phyloP scores from a whole-genome alignment of 2,113 vertebrate genomes.

The Sylvietta virens region DNA sequence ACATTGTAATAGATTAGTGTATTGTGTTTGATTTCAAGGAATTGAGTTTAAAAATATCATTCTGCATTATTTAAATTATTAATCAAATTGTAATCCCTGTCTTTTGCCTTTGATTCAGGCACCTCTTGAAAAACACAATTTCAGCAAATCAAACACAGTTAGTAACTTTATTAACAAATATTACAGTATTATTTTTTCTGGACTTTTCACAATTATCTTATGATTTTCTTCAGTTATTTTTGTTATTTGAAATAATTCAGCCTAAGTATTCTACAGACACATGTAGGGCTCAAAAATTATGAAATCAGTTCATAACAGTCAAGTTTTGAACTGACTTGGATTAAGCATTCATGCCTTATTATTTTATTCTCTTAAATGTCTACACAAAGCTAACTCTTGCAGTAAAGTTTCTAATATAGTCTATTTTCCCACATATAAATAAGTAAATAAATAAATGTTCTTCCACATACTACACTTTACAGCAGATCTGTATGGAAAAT shows the following conservation, averaged over 20 bases:
- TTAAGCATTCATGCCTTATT: neutral
- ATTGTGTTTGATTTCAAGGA: neutral
- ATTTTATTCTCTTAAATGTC: neutral
- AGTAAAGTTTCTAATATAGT: neutral
- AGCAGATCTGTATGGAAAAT: neutral
- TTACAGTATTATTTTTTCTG: neutral
- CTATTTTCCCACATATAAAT: neutral
- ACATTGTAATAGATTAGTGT: neutral
- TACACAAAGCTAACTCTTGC: neutral
- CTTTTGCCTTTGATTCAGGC: neutral
- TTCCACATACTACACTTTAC: neutral
- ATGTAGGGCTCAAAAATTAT: neutral
- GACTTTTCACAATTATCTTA: neutral
- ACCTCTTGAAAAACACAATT: neutral
- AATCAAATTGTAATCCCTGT: neutral
- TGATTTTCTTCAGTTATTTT: neutral
- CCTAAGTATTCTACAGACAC: neutral
- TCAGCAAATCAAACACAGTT: neutral
- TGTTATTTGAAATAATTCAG: neutral
- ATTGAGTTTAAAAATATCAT: neutral
- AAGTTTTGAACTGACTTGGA: neutral
- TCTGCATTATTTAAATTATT: neutral
- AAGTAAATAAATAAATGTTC: neutral
- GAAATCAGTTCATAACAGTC: neutral
- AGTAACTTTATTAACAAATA: neutral